Evolutionary conservation across 2,888 invertebrate genomes (phyloP), one percentile per base, ranked within the genome.

Genomic region (Rotaria macrura): DNA sequence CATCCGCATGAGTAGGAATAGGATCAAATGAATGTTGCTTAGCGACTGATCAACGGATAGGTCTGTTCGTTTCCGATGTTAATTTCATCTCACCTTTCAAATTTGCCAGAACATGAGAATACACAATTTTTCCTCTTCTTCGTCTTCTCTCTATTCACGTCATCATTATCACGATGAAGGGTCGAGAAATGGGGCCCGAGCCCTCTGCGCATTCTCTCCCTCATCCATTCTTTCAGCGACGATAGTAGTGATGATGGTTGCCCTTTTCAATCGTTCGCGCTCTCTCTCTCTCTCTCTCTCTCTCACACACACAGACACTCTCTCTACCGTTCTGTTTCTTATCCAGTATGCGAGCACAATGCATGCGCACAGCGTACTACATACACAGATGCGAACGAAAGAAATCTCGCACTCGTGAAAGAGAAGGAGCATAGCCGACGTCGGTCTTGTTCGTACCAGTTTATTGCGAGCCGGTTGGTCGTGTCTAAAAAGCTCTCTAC

Each of bases 391-490:
- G 65, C 65, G 34, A 65, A 65, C 65, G 65, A 65, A 65, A 65
- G 65, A 65, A 65, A 65, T 34, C 65, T 65, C 34, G 65, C 34
- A 65, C 65, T 65, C 6, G 65, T 65, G 34, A 20, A 65, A 65
- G 34, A 65, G 65, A 65, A 65, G 29, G 34, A 65, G 20, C 65
- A 38, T 34, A 65, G 65, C 65, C 65, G 65, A 65, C 65, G 65
- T 65, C 65, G 65, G 65, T 65, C 65, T 65, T 65, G 65, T 65
- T 65, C 65, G 65, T 65, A 65, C 65, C 65, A 65, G 65, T 65
- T 65, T 65, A 34, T 65, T 65, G 65, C 65, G 65, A 65, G 65
- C 65, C 65, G 17, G 65, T 65, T 65, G 65, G 65, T 65, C 65
- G 65, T 34, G 17, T 65, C 34, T 65, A 65, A 65, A 57, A 65